Percentiles rank a stretch among this genome's conserved stretches.
Evolutionary conservation across 2,888 invertebrate species (phyloP).

Genomic region (Arge pagana): DNA sequence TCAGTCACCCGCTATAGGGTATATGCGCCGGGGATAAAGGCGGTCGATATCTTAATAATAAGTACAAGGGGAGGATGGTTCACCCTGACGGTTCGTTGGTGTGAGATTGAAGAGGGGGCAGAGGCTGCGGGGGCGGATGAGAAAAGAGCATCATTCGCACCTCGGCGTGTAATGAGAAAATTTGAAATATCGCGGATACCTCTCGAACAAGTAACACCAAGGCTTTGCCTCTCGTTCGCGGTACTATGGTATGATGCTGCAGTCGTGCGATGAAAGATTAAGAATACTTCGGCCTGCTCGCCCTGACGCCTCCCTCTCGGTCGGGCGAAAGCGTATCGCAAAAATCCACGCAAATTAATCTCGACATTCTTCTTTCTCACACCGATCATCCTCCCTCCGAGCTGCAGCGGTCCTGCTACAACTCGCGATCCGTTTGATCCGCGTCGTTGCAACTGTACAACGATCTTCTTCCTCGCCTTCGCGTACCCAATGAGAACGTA

Average conservation of each 20-base stretch:
- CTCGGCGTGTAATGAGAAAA: constrained; percentile 58
- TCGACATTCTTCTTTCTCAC: no score
- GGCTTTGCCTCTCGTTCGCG: constrained; percentile 30
- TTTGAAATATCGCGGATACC: constrained; percentile 56
- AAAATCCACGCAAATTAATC: no score
- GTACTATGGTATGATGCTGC: no score
- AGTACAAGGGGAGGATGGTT: constrained; percentile 54
- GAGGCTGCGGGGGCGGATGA: constrained; percentile 43
- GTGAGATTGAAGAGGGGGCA: constrained; percentile 53
- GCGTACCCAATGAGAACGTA: no score
- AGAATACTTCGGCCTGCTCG: constrained; percentile 6
- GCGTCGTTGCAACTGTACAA: no score
- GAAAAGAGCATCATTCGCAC: constrained; percentile 53
- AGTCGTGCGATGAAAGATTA: no score
- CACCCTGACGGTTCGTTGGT: constrained; percentile 52
- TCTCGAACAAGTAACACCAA: constrained; percentile 22
- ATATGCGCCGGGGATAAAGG: constrained; percentile 40
- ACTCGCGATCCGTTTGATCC: no score
- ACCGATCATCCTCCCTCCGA: background rate
- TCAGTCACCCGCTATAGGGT: constrained; percentile 9
- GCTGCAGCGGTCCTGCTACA: no score
- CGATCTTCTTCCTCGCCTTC: no score
- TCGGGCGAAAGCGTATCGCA: no score
- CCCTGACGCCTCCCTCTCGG: no score
- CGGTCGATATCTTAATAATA: constrained; percentile 59